These are phyloP conservation scores for Drosophila lacteicornis DNA, from an alignment of 1,140 invertebrate species.

Conservation along the genomic window DNA sequence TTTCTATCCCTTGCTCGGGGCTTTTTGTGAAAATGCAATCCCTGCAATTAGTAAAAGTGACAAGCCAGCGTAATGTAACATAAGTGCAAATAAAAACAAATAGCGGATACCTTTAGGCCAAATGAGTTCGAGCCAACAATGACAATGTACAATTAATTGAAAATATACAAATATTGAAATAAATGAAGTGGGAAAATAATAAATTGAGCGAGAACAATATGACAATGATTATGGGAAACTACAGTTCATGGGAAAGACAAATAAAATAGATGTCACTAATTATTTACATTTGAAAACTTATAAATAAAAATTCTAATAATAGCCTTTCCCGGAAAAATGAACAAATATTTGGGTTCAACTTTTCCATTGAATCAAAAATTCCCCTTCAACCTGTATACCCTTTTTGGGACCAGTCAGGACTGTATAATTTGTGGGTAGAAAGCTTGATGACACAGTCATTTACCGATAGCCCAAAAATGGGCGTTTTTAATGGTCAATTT, in stretches of 20 bases:
- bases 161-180: constrained; percentile 5
- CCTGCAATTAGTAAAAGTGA: constrained; percentile 50
- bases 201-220: not conserved
- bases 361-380: not conserved
- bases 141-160: not conserved
- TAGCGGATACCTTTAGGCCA: not conserved
- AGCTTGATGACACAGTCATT: constrained; percentile 22
- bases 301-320: no score
- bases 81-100: constrained; percentile 13
- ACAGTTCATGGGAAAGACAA: no score
- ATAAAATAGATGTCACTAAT: no score
- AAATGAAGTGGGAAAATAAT: not conserved
- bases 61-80: not conserved
- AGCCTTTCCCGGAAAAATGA: no score
- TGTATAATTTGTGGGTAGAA: constrained; percentile 23
- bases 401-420: not conserved
- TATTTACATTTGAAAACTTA: no score
- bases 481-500: constrained; percentile 25
- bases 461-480: not conserved
- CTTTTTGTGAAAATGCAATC: constrained; percentile 5
- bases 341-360: not conserved
- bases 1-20: not conserved
- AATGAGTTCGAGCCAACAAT: not conserved
- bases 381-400: not conserved
- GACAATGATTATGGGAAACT: no score